Conservation (phyloP, 2,888 invertebrate genomes). For the Acleris sparsana region DNA sequence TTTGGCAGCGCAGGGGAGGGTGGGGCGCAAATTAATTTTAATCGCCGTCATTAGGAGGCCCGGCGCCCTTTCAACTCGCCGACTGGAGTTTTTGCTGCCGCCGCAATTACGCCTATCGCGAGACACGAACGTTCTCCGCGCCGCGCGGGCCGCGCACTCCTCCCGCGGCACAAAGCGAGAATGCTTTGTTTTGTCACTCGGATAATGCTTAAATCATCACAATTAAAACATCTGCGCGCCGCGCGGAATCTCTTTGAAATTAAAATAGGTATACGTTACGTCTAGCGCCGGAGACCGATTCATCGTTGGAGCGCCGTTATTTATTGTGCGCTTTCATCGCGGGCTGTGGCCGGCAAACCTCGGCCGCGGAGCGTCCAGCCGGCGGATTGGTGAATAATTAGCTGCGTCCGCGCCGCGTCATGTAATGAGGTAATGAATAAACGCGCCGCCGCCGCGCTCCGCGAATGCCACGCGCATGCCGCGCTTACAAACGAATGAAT, state of each 20-base stretch:
- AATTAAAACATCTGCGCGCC: constrained; percentile 64
- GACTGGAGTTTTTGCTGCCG: constrained; percentile 43
- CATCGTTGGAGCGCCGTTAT: constrained; percentile 43
- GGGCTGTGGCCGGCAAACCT: constrained; percentile 30
- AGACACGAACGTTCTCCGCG: constrained; percentile 43
- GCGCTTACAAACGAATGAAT: constrained; percentile 13
- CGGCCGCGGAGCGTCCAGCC: constrained; percentile 5
- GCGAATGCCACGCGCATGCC: constrained; percentile 1
- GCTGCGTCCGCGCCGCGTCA: neutral
- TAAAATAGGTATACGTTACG: constrained; percentile 46
- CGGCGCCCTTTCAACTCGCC: constrained; percentile 49
- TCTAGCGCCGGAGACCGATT: constrained; percentile 19
- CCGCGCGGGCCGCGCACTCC: neutral
- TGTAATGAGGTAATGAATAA: constrained; percentile 12
- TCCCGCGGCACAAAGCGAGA: constrained; percentile 47
- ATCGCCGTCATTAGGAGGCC: constrained; percentile 72
- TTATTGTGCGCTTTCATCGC: constrained; percentile 52
- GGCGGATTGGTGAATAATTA: constrained; percentile 10
- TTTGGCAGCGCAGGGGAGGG: constrained; percentile 54
- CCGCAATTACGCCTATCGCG: constrained; percentile 48
- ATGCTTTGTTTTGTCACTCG: constrained; percentile 62
- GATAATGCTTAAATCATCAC: constrained; percentile 67
- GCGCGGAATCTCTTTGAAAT: constrained; percentile 68
- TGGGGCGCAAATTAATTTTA: constrained; percentile 75
- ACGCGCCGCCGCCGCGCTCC: constrained; percentile 5